Base-by-base conservation (phyloP, 2,797 vertebrate species). In the Cyprinella venusta region DNA sequence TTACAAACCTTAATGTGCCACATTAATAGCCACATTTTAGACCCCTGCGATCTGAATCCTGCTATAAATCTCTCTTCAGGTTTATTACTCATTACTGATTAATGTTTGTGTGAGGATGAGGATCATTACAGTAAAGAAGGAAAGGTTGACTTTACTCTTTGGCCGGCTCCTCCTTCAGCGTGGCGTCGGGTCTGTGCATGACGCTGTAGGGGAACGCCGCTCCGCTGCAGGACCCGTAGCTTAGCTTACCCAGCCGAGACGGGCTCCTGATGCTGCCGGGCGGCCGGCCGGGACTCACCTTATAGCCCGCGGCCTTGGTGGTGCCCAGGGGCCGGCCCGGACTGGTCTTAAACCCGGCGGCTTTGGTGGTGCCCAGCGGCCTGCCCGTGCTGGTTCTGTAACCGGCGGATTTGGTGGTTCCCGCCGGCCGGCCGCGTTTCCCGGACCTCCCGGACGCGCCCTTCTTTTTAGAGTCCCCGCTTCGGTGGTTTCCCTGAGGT, bases 351-450 rank as follows among this genome's bases (percentile, higher is more conserved):
- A 98, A 99, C 84, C 98, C 98, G 1, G 98, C 98, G 0, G 98
- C 98, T 93, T 97, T 96, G 91, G 98, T 99, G 91, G 98, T 99
- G 84, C 98, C 98, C 82, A 99, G 94, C 21, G 98, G 98, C 89
- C 98, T 93, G 48, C 98, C 98, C 0, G 98, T 99, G 95, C 98
- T 99, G 94, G 98, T 99, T 91, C 98, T 96, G 94, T 99, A 99
- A 54, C 98, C 98, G 7, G 98, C 98, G 12, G 96, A 95, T 92
- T 99, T 99, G 70, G 98, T 99, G 91, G 98, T 99, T 86, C 98
- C 98, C 18, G 97, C 94, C 0, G 98, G 98, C 88, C 98, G 93
- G 3, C 98, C 98, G 0, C 98, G 95, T 76, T 98, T 96, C 69
- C 98, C 97, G 0, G 97, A 96, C 91, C 96, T 96, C 86, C 97